Conservation (phyloP, 2,113 vertebrate genomes). For the Aspidoscelis tigris region DNA sequence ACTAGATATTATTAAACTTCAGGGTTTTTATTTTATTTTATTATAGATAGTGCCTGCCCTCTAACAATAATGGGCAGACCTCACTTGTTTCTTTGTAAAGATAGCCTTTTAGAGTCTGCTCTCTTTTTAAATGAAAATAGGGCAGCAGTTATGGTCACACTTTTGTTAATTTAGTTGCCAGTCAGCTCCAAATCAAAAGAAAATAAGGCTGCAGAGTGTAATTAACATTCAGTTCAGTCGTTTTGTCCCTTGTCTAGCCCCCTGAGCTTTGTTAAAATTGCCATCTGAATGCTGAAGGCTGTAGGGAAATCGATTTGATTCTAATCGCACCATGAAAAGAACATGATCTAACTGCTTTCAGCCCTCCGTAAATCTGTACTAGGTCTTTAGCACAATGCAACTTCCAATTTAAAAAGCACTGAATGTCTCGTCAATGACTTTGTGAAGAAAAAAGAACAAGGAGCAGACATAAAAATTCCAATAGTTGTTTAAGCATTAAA, state of each 20-base stretch:
- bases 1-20: conserved; percentile 56
- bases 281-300: conserved; percentile 93
- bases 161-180: conserved; percentile 90
- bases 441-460: conserved; percentile 95
- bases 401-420: conserved; percentile 98
- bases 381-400: conserved; percentile 95
- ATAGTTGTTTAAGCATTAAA: conserved; percentile 98
- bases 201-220: conserved; percentile 92
- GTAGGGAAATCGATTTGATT: conserved; percentile 99
- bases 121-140: conserved; percentile 87
- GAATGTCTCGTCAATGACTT: conserved; percentile 99
- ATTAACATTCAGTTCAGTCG: conserved; percentile 99
- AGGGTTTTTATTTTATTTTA: conserved; percentile 65
- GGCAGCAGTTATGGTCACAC: conserved; percentile 92
- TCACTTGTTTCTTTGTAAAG: conserved; percentile 86
- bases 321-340: conserved; percentile 99
- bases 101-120: conserved; percentile 84
- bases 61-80: conserved; percentile 84
- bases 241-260: conserved; percentile 90
- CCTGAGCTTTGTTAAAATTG: conserved; percentile 92
- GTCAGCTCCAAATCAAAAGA: conserved; percentile 88
- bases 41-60: conserved; percentile 80
- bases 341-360: conserved; percentile 99
- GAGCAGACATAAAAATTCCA: conserved; percentile 99
- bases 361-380: conserved; percentile 97